A percentile compares a stretch with the other conserved stretches of the same genome.
Evolutionary conservation across 2,113 vertebrate genomes (phyloP).

Genomic region (Callaeas wilsoni): DNA sequence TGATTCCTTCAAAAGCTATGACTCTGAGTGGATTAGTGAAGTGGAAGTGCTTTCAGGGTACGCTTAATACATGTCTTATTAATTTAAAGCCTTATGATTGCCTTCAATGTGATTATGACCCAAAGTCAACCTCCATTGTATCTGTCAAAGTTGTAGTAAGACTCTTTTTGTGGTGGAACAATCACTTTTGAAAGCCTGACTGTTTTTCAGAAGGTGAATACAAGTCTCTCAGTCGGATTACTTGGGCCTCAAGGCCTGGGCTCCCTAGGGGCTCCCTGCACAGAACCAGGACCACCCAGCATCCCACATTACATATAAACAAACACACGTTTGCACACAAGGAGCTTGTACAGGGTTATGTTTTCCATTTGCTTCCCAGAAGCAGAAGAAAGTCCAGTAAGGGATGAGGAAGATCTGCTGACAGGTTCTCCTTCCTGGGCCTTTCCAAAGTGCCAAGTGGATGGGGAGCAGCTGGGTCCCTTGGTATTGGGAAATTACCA

Average conservation of each 20-base stretch:
- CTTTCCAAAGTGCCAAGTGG: not conserved
- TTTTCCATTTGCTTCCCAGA: not conserved
- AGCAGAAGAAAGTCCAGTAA: not conserved
- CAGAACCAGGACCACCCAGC: not conserved
- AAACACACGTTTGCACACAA: not conserved
- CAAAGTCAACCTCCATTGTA: not conserved
- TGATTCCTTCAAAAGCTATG: not conserved
- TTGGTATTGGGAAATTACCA: not conserved
- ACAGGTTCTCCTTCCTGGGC: not conserved
- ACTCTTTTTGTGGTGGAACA: not conserved
- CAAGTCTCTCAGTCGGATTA: not conserved
- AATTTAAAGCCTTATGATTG: conserved; percentile 25
- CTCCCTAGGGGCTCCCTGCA: not conserved
- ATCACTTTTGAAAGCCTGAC: not conserved
- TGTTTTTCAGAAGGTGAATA: not conserved
- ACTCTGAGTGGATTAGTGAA: conserved; percentile 26
- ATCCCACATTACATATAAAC: not conserved
- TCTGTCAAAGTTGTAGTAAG: not conserved
- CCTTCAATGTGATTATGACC: conserved; percentile 19
- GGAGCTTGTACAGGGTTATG: not conserved
- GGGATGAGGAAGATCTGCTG: not conserved
- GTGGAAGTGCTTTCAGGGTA: not conserved
- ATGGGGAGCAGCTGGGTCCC: not conserved
- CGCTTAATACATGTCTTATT: conserved; percentile 14
- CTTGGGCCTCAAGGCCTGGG: not conserved